Percentiles rank a stretch among this genome's conserved stretches.
Evolutionary conservation across 2,113 vertebrate genomes (phyloP).

Genomic region (Planiliza haematocheilus): DNA sequence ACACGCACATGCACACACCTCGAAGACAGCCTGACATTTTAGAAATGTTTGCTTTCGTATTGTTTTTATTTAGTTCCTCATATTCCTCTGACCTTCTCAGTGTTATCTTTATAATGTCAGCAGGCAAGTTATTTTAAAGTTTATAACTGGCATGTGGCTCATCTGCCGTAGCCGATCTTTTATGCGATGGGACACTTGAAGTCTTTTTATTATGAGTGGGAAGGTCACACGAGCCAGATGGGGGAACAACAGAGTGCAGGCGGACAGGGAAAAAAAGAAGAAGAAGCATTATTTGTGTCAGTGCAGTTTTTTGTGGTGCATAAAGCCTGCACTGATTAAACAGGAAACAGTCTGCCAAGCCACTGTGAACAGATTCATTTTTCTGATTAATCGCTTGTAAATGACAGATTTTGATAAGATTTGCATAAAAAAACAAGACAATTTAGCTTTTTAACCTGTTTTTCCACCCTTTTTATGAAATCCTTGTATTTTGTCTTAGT

Average conservation of each 20-base stretch:
- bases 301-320: background rate
- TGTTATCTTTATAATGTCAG: constrained; percentile 73
- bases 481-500: background rate
- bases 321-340: constrained; percentile 23
- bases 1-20: constrained; percentile 6
- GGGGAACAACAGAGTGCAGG: constrained; percentile 39
- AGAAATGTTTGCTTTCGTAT: constrained; percentile 60
- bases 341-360: constrained; percentile 6
- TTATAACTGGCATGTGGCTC: constrained; percentile 68
- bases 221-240: constrained; percentile 68
- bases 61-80: constrained; percentile 60
- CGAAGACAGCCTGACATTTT: constrained; percentile 62
- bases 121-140: constrained; percentile 67
- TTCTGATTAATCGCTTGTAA: constrained; percentile 14
- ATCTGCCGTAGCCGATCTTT: constrained; percentile 57
- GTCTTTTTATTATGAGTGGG: constrained; percentile 61
- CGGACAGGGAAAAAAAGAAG: constrained; percentile 7
- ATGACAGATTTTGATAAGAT: background rate
- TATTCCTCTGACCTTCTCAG: constrained; percentile 61
- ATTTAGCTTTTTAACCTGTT: background rate
- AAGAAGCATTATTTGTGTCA: constrained; percentile 34
- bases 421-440: background rate
- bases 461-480: background rate
- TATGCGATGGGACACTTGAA: constrained; percentile 48
- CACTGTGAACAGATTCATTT: constrained; percentile 3